Base-by-base conservation (phyloP, 2,113 vertebrate genomes). In the Spermophilus dauricus region DNA sequence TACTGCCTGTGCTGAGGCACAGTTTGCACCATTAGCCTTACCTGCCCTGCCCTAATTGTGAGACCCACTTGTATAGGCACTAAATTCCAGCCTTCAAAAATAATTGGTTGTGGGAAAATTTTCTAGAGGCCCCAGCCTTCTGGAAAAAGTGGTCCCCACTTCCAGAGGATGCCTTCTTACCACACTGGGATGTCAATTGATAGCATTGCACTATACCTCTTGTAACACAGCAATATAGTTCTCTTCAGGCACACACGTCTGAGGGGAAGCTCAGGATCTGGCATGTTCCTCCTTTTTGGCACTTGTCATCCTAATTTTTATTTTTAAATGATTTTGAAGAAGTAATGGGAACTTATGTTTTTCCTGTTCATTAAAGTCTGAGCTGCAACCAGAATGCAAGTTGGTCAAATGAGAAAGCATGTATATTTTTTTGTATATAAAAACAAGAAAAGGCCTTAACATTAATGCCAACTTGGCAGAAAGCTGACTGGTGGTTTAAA, bases 401-500 rank as follows among this genome's bases (percentile, higher is more conserved):
- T 81, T 87, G 63, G 8, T 92, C 95, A 97, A 92, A 95, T 91
- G 1, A 34, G 92, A 97, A 97, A 82, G 0, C 95, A 87, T 94
- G 12, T 97, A 45, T 97, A 82, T 98, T 96, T 96, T 45, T 92
- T 89, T 98, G 9, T 96, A 96, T 97, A 96, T 96, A 98, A 98
- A 98, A 98, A 48, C 24, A 97, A 96, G 93, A 48, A 95, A 96
- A n/a, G 28, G 70, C 89, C 96, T 97, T 96, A 95, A 61, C 75
- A 39, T 77, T 88, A 78, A 95, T 84, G 89, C 80, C 87, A 91
- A 11, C 56, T 95, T 95, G 96, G 89, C 96, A 97, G 78, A 95
- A 96, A 96, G 95, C 85, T 93, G 95, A 96, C 97, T 85, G 1
- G 32, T 70, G 83, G 84, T 92, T 96, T 1, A 0, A 16, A 4